A percentile compares a stretch with the other conserved stretches of the same genome.
These are phyloP conservation scores for Caenorhabditis brenneri DNA, from an alignment of 1,140 invertebrate species.

Conservation along the genomic window DNA sequence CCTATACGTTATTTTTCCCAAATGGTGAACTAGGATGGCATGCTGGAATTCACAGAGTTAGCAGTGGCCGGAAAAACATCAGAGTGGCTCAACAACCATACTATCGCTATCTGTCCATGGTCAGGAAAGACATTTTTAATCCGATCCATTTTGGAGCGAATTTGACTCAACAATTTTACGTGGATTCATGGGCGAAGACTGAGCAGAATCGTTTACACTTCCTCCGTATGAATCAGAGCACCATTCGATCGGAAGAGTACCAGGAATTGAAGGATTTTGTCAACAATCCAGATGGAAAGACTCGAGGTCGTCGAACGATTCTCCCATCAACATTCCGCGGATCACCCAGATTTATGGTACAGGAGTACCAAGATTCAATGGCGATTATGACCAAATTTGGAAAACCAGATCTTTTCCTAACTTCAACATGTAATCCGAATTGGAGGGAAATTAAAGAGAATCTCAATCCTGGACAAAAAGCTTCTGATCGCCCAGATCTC, in stretches of 20 bases:
- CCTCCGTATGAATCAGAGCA: slow-evolving; percentile 9
- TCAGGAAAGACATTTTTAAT: slow-evolving; percentile 34
- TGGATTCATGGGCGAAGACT: slow-evolving; percentile 36
- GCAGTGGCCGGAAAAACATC: background rate
- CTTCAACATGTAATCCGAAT: slow-evolving; percentile 61
- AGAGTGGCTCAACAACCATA: slow-evolving; percentile 28
- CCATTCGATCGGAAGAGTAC: slow-evolving; percentile 33
- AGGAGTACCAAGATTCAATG: background rate
- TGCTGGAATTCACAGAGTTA: background rate
- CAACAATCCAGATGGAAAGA: background rate
- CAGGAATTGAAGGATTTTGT: slow-evolving; percentile 8
- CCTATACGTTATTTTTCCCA: slow-evolving; percentile 40
- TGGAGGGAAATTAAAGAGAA: slow-evolving; percentile 68
- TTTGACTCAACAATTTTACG: slow-evolving; percentile 52
- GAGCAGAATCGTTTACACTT: slow-evolving; percentile 48
- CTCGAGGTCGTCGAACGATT: slow-evolving; percentile 17
- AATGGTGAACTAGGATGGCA: slow-evolving; percentile 43
- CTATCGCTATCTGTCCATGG: slow-evolving; percentile 16
- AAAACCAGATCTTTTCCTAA: slow-evolving; percentile 63
- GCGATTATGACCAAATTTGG: background rate
- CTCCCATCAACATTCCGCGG: background rate
- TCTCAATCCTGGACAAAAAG: slow-evolving; percentile 56
- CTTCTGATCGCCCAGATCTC: slow-evolving; percentile 63
- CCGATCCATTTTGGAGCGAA: slow-evolving; percentile 32
- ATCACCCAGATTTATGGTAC: background rate